These are phyloP conservation scores for Marmota monax DNA, from an alignment of 2,113 vertebrate species.

Conservation along the genomic window DNA sequence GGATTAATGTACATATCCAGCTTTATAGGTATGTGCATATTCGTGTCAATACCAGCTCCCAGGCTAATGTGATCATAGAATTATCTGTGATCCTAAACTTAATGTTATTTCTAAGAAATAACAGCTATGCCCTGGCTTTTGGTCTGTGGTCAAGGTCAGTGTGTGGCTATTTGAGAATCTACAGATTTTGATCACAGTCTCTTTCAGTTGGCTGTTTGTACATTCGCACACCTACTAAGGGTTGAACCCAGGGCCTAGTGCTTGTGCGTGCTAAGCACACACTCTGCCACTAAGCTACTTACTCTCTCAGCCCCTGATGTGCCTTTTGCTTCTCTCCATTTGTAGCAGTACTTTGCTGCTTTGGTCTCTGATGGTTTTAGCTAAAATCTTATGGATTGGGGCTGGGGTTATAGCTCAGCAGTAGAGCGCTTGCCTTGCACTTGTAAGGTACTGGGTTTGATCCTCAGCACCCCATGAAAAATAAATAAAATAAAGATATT, in stretches of 20 bases:
- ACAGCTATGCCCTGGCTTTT: neutral
- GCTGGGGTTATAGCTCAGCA: too few species aligned
- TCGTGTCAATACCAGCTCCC: neutral
- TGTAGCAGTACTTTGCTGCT: neutral
- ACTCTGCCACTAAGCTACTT: too few species aligned
- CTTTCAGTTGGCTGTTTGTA: neutral
- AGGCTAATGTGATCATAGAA: neutral
- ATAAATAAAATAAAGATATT: too few species aligned
- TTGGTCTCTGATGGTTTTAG: neutral
- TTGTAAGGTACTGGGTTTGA: too few species aligned
- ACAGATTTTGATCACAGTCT: neutral
- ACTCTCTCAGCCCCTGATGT: too few species aligned
- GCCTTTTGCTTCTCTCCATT: neutral
- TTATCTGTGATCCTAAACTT: neutral
- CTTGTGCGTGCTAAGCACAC: too few species aligned
- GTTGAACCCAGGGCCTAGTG: neutral
- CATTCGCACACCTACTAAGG: neutral
- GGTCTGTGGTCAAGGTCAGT: neutral
- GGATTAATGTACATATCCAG: neutral
- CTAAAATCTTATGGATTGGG: neutral
- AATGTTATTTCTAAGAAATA: constrained; percentile 13
- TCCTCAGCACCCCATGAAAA: too few species aligned
- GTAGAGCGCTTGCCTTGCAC: too few species aligned
- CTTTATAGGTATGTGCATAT: neutral
- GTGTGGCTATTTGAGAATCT: neutral